These are phyloP conservation scores for Acanthopagrus latus DNA, from an alignment of 2,797 vertebrate species.

Conservation along the genomic window DNA sequence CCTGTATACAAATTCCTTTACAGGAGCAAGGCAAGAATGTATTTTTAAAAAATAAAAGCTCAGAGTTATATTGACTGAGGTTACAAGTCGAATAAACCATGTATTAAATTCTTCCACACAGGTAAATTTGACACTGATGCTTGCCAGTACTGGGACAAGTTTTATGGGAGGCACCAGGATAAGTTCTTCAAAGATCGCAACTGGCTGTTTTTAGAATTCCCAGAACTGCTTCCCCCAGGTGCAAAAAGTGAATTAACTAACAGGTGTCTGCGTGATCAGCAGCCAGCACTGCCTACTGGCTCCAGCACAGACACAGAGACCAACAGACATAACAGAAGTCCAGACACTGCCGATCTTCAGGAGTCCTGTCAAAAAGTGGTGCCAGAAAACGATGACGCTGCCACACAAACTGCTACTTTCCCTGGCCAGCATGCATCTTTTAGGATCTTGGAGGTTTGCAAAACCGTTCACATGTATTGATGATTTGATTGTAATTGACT, in stretches of 20 bases:
- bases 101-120: slow-evolving; percentile 61
- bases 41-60: neutral
- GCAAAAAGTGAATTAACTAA: slow-evolving; percentile 32
- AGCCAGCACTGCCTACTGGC: neutral
- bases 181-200: slow-evolving; percentile 96
- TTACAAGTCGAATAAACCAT: neutral
- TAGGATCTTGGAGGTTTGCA: slow-evolving; percentile 90
- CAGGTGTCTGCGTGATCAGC: slow-evolving; percentile 17
- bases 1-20: slow-evolving; percentile 80
- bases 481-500: neutral
- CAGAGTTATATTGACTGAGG: neutral
- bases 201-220: slow-evolving; percentile 92
- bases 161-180: slow-evolving; percentile 91
- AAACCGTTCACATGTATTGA: slow-evolving; percentile 23
- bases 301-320: slow-evolving; percentile 30
- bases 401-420: slow-evolving; percentile 69
- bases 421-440: slow-evolving; percentile 88
- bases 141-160: slow-evolving; percentile 90
- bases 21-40: slow-evolving; percentile 87
- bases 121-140: slow-evolving; percentile 91
- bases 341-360: slow-evolving; percentile 25
- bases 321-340: slow-evolving; percentile 19
- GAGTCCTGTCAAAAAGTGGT: slow-evolving; percentile 17
- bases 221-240: slow-evolving; percentile 89
- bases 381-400: slow-evolving; percentile 36